Evolutionary conservation across 1,140 invertebrate species (phyloP).

Genomic region (Belonocnema kinseyi): DNA sequence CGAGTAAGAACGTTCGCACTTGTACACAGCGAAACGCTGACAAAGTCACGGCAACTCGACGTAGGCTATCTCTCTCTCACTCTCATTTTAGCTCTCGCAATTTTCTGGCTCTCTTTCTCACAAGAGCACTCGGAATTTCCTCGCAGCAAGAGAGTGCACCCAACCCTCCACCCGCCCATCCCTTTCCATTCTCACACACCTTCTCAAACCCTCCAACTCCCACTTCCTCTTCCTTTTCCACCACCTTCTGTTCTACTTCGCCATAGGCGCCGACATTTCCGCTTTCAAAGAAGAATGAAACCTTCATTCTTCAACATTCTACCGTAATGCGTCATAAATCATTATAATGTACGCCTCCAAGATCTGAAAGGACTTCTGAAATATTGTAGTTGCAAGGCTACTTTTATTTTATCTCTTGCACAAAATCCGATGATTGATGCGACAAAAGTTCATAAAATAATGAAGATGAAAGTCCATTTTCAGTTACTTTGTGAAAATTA

Average conservation of each 20-base stretch:
- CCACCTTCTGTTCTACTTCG: conserved; percentile 50
- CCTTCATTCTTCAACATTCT: conserved; percentile 18
- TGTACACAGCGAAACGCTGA: conserved; percentile 68
- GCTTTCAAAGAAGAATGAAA: not conserved
- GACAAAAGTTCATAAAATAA: not conserved
- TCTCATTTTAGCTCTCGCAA: conserved; percentile 61
- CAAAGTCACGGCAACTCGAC: conserved; percentile 68
- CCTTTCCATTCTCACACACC: conserved; percentile 38
- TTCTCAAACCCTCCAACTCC: conserved; percentile 56
- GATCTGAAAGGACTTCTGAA: not conserved
- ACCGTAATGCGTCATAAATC: conserved; percentile 18
- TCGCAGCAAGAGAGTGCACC: conserved; percentile 69
- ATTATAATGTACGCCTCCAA: not conserved
- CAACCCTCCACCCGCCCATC: conserved; percentile 44
- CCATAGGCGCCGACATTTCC: not conserved
- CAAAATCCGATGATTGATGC: conserved; percentile 3
- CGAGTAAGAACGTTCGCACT: conserved; percentile 66
- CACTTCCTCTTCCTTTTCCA: conserved; percentile 52
- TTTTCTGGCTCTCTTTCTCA: conserved; percentile 62
- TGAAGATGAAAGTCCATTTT: not conserved
- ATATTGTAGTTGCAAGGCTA: not conserved
- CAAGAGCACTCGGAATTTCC: conserved; percentile 68
- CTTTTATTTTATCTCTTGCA: not conserved
- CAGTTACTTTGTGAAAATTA: not conserved
- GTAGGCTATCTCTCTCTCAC: conserved; percentile 53